Base-by-base conservation (phyloP, 2,113 vertebrate species). In the Lamprotornis superbus region DNA sequence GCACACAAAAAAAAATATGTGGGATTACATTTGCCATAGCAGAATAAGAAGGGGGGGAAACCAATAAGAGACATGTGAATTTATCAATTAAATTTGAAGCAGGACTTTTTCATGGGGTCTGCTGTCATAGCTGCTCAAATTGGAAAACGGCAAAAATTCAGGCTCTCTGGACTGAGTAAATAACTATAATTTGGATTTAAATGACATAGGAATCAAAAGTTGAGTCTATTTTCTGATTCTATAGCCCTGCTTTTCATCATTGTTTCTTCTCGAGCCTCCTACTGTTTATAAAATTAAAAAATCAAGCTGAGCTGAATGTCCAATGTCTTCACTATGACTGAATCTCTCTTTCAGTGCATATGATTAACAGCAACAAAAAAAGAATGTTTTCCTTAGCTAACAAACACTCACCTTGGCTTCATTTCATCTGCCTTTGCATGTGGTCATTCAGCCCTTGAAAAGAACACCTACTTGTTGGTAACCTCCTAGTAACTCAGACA, bases 261-360 rank as follows among this genome's bases (percentile, higher is more conserved):
- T 96, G 94, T 97, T 78, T 97, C 87, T 91, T 97, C 56, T 85
- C 61, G 52, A 95, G 68, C 71, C 63, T 96, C 97, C 95, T 79
- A 92, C 97, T 96, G 88, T 88, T 97, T 85, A 95, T 83, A 94
- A 97, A 97, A 98, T 97, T 96, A 96, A 96, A 98, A 98, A 97
- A 93, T 83, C 95, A 97, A 90, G 84, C 94, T 95, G 95, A 95
- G 79, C 74, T 96, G 89, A 96, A 96, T 79, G 76, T 92, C 92
- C 94, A 96, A 65, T 89, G 80, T 75, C 68, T 81, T 95, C 76
- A 74, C 73, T 89, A 76, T 93, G 91, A 96, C 67, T 91, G 78
- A 96, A 85, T 97, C 93, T 83, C 80, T 92, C 68, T 74, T 68
- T 84, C 71, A 78, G 75, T 80, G 55, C 77, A 87, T 0, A 5